Percentiles rank a stretch among this genome's conserved stretches.
These are phyloP conservation scores for Numida meleagris DNA, from an alignment of 2,113 vertebrate species.

Conservation along the genomic window DNA sequence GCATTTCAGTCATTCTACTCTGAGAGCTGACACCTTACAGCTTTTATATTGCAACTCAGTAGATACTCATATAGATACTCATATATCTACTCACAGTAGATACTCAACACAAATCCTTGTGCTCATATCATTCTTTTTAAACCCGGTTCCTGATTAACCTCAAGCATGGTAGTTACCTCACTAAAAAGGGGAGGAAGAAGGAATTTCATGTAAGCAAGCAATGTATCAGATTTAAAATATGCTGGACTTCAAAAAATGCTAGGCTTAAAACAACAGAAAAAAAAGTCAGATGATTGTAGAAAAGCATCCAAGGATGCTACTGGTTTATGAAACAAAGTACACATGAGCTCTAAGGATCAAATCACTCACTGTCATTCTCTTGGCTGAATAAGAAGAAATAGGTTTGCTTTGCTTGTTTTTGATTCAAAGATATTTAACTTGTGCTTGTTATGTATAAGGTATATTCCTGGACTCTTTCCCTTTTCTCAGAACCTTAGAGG, in stretches of 20 bases:
- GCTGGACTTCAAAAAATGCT: neutral
- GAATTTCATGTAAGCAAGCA: neutral
- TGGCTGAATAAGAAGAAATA: neutral
- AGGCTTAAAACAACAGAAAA: neutral
- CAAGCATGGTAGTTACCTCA: neutral
- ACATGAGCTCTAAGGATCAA: neutral
- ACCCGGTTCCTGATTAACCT: neutral
- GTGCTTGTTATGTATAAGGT: neutral
- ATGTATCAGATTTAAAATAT: neutral
- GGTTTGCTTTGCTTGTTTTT: neutral
- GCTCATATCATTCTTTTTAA: neutral
- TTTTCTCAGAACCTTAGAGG: neutral
- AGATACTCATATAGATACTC: neutral
- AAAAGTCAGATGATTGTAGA: neutral
- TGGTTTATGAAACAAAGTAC: neutral
- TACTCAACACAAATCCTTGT: neutral
- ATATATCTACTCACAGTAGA: too few species aligned
- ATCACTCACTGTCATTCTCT: neutral
- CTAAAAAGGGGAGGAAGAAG: neutral
- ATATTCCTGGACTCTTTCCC: neutral
- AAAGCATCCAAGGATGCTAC: neutral
- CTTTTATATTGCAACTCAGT: neutral
- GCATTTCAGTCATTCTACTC: neutral
- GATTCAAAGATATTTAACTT: neutral
- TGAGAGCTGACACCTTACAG: neutral